Conservation (phyloP, 2,888 invertebrate species). For the Trissonchulus latispiculum region DNA sequence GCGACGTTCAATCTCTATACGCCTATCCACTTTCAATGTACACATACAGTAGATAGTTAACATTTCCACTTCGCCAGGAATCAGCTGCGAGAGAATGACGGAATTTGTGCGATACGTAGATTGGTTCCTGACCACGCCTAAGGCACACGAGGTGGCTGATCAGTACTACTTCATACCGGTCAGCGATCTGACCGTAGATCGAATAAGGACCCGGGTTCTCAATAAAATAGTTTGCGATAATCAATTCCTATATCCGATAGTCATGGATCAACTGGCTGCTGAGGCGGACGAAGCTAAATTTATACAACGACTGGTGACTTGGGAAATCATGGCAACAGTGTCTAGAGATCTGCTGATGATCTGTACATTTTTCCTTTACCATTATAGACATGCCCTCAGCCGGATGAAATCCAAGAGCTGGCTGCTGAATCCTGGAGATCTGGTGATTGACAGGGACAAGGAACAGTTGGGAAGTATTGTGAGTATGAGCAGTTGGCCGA, state of each 20-base stretch:
- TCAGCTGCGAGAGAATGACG: slow-evolving; percentile 2
- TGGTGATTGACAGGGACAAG: not conserved
- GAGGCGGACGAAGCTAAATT: not conserved
- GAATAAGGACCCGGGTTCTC: not conserved
- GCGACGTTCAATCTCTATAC: not conserved
- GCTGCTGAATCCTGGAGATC: not conserved
- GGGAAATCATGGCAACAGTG: not conserved
- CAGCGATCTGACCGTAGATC: not conserved
- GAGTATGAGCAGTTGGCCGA: not conserved
- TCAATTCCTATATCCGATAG: not conserved
- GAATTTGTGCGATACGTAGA: slow-evolving; percentile 9
- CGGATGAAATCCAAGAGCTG: not conserved
- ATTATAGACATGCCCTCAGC: not conserved
- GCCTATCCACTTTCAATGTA: slow-evolving; percentile 9
- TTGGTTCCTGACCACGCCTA: not conserved
- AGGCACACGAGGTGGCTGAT: not conserved
- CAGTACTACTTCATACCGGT: not conserved
- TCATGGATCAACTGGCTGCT: too few relatives aligned
- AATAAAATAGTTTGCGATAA: not conserved
- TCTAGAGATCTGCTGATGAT: not conserved
- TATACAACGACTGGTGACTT: not conserved
- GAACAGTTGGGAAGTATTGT: not conserved
- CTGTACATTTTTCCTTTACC: not conserved
- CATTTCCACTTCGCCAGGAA: not conserved
- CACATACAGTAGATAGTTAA: slow-evolving; percentile 13